Conservation (phyloP, 2,888 invertebrate genomes). For the Platycnemis pennipes region DNA sequence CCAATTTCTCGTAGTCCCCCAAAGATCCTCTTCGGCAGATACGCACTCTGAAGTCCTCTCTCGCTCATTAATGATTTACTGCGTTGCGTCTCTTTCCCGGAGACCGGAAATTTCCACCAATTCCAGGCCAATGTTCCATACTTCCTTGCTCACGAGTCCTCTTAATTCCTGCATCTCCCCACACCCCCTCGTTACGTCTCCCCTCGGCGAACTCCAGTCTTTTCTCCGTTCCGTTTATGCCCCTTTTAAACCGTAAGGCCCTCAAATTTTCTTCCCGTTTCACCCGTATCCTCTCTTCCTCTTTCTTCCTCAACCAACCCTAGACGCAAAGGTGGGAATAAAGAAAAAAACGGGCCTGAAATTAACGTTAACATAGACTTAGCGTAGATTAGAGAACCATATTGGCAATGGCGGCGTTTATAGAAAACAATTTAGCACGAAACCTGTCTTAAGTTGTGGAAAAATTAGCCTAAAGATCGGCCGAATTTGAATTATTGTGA, state of each 20-base stretch:
- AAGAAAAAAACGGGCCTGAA: too few species aligned
- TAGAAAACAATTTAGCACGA: too few species aligned
- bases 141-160: neutral
- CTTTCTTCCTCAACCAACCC: neutral
- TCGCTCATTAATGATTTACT: conserved; percentile 43
- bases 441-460: too few species aligned
- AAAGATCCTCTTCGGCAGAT: neutral
- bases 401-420: too few species aligned
- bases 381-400: too few species aligned
- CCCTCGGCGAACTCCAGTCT: neutral
- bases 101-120: conserved; percentile 39
- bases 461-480: too few species aligned
- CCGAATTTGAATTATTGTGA: too few species aligned
- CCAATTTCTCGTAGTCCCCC: neutral
- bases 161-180: neutral
- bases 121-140: conserved; percentile 35
- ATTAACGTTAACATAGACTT: too few species aligned
- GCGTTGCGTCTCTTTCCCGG: neutral
- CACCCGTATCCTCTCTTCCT: neutral
- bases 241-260: too few species aligned
- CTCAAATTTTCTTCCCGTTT: neutral
- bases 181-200: neutral
- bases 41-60: neutral
- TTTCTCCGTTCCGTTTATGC: neutral
- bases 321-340: too few species aligned